phyloP scores from a whole-genome alignment of 2,888 invertebrate species.

The Amphimallon solstitiale region DNA sequence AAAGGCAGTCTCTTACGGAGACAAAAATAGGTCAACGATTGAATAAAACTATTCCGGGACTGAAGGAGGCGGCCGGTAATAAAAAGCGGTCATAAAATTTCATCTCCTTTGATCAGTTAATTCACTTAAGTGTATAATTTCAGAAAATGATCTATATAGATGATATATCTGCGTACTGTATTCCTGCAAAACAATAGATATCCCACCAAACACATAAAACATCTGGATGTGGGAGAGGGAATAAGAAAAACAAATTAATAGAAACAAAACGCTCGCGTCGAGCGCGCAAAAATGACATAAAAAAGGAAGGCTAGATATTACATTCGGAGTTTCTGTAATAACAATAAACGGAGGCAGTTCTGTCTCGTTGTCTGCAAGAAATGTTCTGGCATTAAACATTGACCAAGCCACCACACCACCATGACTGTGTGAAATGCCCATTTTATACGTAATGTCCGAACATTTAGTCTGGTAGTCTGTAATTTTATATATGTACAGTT shows the following conservation, averaged over 20 bases:
- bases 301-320: conserved; percentile 18
- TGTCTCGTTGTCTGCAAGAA: conserved; percentile 23
- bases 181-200: too few relatives aligned
- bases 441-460: conserved; percentile 25
- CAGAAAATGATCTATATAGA: conserved; percentile 18
- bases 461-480: conserved; percentile 30
- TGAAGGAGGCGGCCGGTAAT: conserved; percentile 25
- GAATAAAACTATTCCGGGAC: conserved; percentile 25
- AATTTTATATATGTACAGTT: conserved; percentile 28
- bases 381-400: conserved; percentile 20
- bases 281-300: conserved; percentile 16
- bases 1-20: conserved; percentile 12
- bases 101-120: conserved; percentile 31
- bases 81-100: conserved; percentile 32
- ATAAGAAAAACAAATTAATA: conserved; percentile 17
- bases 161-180: background rate
- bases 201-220: conserved; percentile 17
- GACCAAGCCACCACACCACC: background rate
- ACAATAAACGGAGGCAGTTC: conserved; percentile 26
- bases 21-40: conserved; percentile 30
- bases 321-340: conserved; percentile 28
- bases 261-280: conserved; percentile 18
- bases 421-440: conserved; percentile 30
- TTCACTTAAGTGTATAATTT: conserved; percentile 34
- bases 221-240: conserved; percentile 10